Evolutionary conservation across 2,113 vertebrate genomes (phyloP).

Genomic region (Antigone vipio): DNA sequence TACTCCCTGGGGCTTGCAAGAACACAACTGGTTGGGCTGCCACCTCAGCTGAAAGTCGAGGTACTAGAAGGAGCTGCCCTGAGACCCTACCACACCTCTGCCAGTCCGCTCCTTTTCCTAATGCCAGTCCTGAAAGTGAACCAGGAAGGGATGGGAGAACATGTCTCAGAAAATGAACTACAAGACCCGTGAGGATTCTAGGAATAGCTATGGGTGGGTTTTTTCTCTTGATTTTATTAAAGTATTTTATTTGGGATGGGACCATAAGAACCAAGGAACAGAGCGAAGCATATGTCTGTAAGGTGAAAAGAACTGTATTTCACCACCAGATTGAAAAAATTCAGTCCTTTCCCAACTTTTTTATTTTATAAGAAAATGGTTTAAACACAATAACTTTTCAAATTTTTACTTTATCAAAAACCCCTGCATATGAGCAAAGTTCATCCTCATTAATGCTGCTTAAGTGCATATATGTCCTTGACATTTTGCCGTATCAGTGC

Average conservation of each 20-base stretch:
- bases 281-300: not conserved
- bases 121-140: not conserved
- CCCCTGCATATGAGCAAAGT: not conserved
- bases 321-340: not conserved
- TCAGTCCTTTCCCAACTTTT: not conserved
- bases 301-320: not conserved
- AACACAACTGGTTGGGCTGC: not conserved
- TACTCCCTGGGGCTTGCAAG: not conserved
- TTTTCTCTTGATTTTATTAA: not conserved
- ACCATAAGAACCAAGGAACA: not conserved
- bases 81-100: not conserved
- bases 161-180: not conserved
- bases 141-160: not conserved
- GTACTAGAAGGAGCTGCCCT: not conserved
- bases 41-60: not conserved
- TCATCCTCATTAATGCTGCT: slow-evolving; percentile 10
- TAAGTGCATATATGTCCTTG: not conserved
- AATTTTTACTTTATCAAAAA: not conserved
- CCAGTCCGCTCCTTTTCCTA: not conserved
- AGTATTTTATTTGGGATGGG: not conserved
- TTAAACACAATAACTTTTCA: slow-evolving; percentile 4
- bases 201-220: not conserved
- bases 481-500: not conserved
- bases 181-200: not conserved
- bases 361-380: not conserved